Percentiles rank a stretch among this genome's conserved stretches.
Conservation (phyloP, 2,888 invertebrate species). For the Callimorpha dominula region DNA sequence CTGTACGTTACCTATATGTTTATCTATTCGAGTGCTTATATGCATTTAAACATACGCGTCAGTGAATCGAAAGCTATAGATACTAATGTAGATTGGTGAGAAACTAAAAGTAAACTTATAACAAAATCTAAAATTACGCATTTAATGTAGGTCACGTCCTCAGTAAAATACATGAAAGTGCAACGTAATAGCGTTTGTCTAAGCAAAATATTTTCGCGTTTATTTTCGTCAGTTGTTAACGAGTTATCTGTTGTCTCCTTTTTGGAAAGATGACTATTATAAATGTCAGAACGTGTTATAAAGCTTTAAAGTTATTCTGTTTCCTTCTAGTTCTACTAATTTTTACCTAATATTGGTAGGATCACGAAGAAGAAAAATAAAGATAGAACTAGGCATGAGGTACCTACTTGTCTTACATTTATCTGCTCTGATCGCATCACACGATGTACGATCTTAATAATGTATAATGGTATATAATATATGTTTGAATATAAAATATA, state of each 20-base stretch:
- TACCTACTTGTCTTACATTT: too few relatives aligned
- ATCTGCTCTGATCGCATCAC: too few relatives aligned
- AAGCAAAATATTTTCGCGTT: conserved; percentile 4
- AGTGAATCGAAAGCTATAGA: background rate
- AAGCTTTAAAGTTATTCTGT: background rate
- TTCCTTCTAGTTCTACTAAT: background rate
- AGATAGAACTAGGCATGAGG: too few relatives aligned
- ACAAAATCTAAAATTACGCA: conserved; percentile 13
- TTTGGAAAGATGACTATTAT: background rate
- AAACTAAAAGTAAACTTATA: background rate
- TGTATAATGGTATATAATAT: too few relatives aligned
- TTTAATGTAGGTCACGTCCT: conserved; percentile 9
- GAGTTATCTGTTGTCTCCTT: background rate
- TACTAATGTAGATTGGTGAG: background rate
- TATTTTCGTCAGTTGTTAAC: conserved; percentile 1
- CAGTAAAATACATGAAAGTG: conserved; percentile 9
- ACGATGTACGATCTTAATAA: too few relatives aligned
- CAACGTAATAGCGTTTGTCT: conserved; percentile 5
- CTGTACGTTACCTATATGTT: too few relatives aligned
- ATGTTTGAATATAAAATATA: too few relatives aligned
- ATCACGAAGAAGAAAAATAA: too few relatives aligned
- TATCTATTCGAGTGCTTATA: too few relatives aligned
- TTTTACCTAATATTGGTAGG: too few relatives aligned
- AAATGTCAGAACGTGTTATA: background rate
- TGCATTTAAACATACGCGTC: too few relatives aligned